phyloP scores from a whole-genome alignment of 1,140 invertebrate species.

The Drosophila triauraria region DNA sequence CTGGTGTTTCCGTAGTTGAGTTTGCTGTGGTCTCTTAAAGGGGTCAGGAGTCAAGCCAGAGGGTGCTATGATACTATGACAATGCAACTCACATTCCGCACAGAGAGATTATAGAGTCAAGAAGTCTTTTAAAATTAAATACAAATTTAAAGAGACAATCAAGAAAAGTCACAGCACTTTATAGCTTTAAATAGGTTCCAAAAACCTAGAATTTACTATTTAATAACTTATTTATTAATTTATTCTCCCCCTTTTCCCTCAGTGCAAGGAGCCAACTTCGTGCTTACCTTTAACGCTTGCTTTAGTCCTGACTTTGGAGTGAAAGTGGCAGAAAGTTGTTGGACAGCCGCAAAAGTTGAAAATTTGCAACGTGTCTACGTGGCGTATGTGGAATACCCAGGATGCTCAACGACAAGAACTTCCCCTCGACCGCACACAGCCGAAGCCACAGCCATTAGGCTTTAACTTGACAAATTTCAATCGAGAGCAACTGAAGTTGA shows the following conservation, averaged over 20 bases:
- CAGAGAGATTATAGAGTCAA: background rate
- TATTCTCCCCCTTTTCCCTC: background rate
- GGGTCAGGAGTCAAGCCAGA: constrained; percentile 7
- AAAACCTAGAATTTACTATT: too few relatives aligned
- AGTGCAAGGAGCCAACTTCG: constrained; percentile 18
- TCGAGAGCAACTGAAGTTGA: constrained; percentile 28
- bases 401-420: background rate
- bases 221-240: background rate
- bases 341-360: constrained; percentile 42
- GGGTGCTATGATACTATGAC: background rate
- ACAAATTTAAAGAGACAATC: background rate
- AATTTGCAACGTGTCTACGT: constrained; percentile 22
- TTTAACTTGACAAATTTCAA: constrained; percentile 31
- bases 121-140: background rate
- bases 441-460: background rate
- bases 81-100: background rate
- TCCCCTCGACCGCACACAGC: background rate
- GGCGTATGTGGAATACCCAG: constrained; percentile 39
- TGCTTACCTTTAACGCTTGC: constrained; percentile 45
- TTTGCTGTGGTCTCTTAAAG: constrained; percentile 9
- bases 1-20: too few relatives aligned
- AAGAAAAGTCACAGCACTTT: background rate
- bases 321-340: constrained; percentile 29
- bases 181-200: background rate
- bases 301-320: constrained; percentile 24